Conservation (phyloP, 2,888 invertebrate genomes). For the Nowickia ferox region DNA sequence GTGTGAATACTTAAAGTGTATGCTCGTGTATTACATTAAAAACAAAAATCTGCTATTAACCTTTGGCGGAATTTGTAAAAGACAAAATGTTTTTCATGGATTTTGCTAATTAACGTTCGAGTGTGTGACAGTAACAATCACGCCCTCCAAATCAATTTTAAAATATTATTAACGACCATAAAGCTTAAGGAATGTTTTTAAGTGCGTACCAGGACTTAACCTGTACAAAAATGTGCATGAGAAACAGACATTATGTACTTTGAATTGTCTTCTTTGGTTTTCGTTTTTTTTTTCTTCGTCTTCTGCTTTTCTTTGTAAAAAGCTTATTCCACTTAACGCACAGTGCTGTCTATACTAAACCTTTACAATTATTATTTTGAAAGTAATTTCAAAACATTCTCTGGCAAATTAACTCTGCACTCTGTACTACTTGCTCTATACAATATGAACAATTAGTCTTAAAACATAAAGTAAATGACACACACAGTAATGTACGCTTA, state of each 20-base stretch:
- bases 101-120: constrained; percentile 60
- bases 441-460: too few species aligned
- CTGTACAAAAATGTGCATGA: background rate
- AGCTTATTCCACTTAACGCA: too few species aligned
- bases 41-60: constrained; percentile 57
- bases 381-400: too few species aligned
- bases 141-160: constrained; percentile 66
- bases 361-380: too few species aligned
- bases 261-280: background rate
- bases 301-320: too few species aligned
- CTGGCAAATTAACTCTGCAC: too few species aligned
- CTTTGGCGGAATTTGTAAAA: constrained; percentile 54
- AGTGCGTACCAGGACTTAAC: constrained; percentile 45
- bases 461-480: too few species aligned
- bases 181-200: constrained; percentile 1
- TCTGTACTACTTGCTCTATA: too few species aligned
- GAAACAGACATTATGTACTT: background rate
- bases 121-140: constrained; percentile 61
- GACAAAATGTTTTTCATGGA: constrained; percentile 17
- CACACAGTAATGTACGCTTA: too few species aligned
- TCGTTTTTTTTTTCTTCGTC: too few species aligned
- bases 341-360: too few species aligned
- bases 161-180: constrained; percentile 55
- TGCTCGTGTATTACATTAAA: background rate
- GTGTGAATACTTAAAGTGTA: background rate